These are phyloP conservation scores for Leptinotarsa defecta DNA, from an alignment of 1,140 invertebrate species.

Conservation along the genomic window DNA sequence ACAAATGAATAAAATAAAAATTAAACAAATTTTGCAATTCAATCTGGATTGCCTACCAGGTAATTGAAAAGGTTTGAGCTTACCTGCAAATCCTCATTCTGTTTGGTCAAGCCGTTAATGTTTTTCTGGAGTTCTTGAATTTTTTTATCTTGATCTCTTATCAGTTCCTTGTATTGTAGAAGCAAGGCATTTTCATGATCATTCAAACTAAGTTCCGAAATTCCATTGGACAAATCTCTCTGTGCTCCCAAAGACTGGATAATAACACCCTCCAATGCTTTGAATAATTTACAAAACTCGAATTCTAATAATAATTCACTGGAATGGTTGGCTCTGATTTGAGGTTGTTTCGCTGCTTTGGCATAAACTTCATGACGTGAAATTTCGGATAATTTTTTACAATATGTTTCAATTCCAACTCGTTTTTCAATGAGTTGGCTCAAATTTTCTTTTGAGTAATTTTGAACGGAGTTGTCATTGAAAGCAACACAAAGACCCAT, in stretches of 20 bases:
- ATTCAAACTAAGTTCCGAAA: conserved; percentile 60
- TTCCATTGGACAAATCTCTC: conserved; percentile 57
- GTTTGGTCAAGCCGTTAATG: conserved; percentile 60
- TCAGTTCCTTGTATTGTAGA: conserved; percentile 85
- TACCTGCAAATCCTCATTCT: conserved; percentile 62
- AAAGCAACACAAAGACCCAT: conserved; percentile 91
- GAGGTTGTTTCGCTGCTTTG: conserved; percentile 89
- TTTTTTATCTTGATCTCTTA: conserved; percentile 82
- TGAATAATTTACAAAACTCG: conserved; percentile 91
- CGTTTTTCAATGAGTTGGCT: conserved; percentile 86
- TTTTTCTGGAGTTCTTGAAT: conserved; percentile 68
- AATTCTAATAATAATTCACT: conserved; percentile 82
- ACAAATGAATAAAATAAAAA: no score
- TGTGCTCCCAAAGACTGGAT: conserved; percentile 64
- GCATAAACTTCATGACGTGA: conserved; percentile 90
- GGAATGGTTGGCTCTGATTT: conserved; percentile 76
- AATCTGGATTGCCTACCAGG: no score
- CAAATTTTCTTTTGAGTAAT: conserved; percentile 81
- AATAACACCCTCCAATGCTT: conserved; percentile 70
- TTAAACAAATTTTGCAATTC: no score
- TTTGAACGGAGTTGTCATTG: conserved; percentile 85
- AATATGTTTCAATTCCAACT: conserved; percentile 89
- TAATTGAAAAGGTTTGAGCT: background rate
- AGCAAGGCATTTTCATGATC: conserved; percentile 68
- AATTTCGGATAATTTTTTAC: conserved; percentile 84